Conservation (phyloP, 2,797 vertebrate species). For the Hyperoplus lanceolatus region DNA sequence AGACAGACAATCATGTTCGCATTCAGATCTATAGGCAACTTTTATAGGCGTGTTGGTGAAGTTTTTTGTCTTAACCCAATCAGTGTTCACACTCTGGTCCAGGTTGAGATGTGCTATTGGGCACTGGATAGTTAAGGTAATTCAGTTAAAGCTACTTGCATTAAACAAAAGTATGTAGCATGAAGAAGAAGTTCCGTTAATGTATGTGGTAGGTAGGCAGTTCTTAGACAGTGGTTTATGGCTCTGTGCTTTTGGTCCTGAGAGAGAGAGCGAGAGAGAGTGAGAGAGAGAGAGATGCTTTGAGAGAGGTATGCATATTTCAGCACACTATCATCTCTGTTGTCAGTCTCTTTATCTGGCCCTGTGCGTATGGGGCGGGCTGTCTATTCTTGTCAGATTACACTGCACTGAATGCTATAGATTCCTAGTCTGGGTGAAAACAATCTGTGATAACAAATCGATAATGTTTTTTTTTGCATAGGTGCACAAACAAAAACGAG, state of each 20-base stretch:
- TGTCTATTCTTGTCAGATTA: background rate
- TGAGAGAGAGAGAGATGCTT: background rate
- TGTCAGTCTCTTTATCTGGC: background rate
- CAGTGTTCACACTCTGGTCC: background rate
- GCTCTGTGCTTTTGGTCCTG: too few relatives aligned
- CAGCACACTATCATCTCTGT: background rate
- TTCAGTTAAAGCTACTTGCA: background rate
- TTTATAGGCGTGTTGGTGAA: too few relatives aligned
- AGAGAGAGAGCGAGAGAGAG: too few relatives aligned
- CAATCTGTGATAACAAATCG: slow-evolving; percentile 2
- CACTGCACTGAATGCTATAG: background rate
- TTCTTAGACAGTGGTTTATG: background rate
- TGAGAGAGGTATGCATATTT: background rate
- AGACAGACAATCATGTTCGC: too few relatives aligned
- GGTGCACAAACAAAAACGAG: background rate
- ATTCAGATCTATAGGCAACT: too few relatives aligned
- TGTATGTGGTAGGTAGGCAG: background rate
- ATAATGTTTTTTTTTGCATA: background rate
- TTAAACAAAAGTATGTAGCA: background rate
- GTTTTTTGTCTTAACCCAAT: background rate
- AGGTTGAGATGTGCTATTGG: background rate
- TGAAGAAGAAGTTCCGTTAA: too few relatives aligned
- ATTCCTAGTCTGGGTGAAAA: background rate
- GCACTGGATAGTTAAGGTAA: background rate
- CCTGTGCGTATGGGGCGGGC: background rate